Conservation (phyloP, 2,113 vertebrate species). For the Brachirus orientalis region DNA sequence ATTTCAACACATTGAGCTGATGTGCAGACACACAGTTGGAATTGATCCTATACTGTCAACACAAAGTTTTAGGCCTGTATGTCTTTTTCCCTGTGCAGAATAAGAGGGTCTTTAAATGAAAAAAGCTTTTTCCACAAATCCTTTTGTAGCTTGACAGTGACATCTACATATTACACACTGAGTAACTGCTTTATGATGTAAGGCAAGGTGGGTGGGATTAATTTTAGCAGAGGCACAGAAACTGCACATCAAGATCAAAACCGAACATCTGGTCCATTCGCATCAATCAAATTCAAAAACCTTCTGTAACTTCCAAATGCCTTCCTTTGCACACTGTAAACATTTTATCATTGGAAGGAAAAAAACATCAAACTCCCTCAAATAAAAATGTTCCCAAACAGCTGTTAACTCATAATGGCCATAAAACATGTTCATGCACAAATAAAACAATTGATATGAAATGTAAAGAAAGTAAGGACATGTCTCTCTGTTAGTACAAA, state of each 20-base stretch:
- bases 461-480: slow-evolving; percentile 27
- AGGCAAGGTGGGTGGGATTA: slow-evolving; percentile 26
- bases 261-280: slow-evolving; percentile 49
- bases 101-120: slow-evolving; percentile 42
- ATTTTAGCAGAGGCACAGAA: slow-evolving; percentile 21
- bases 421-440: slow-evolving; percentile 45
- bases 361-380: slow-evolving; percentile 7
- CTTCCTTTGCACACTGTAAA: slow-evolving; percentile 14
- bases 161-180: slow-evolving; percentile 39
- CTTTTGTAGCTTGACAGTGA: slow-evolving; percentile 30
- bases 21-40: slow-evolving; percentile 65
- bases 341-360: slow-evolving; percentile 16
- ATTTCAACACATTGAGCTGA: slow-evolving; percentile 75
- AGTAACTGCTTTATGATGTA: slow-evolving; percentile 31
- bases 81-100: slow-evolving; percentile 50
- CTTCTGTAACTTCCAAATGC: slow-evolving; percentile 11
- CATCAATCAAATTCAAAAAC: slow-evolving; percentile 36
- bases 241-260: slow-evolving; percentile 49
- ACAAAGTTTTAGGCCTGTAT: slow-evolving; percentile 57
- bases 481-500: slow-evolving; percentile 31
- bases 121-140: slow-evolving; percentile 13
- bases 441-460: slow-evolving; percentile 45
- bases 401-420: slow-evolving; percentile 28
- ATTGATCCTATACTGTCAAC: slow-evolving; percentile 75
- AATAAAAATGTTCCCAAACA: slow-evolving; percentile 34